These are phyloP conservation scores for Noctua comes DNA, from an alignment of 2,888 invertebrate species.

Conservation along the genomic window DNA sequence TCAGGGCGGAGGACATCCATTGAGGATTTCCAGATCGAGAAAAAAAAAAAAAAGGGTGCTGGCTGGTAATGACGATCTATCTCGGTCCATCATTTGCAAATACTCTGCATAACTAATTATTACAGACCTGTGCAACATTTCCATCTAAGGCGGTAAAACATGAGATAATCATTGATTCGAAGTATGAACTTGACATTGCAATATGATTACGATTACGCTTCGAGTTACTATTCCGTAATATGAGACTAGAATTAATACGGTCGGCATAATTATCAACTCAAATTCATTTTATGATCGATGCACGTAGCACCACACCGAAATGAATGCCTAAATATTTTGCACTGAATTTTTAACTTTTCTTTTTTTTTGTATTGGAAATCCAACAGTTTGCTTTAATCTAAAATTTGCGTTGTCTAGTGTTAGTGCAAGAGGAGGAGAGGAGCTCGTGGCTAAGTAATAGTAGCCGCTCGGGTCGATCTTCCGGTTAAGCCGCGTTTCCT, in stretches of 20 bases:
- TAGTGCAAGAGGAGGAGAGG: too few relatives aligned
- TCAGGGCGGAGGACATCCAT: too few relatives aligned
- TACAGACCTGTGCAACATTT: neutral
- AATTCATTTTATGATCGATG: neutral
- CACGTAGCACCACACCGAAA: neutral
- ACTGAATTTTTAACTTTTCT: too few relatives aligned
- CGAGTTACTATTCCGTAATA: conserved; percentile 7
- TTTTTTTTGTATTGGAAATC: too few relatives aligned
- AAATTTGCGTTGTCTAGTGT: too few relatives aligned
- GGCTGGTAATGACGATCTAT: neutral
- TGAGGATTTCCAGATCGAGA: too few relatives aligned
- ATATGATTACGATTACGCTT: neutral
- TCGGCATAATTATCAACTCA: neutral
- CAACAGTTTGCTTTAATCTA: too few relatives aligned
- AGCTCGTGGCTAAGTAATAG: too few relatives aligned
- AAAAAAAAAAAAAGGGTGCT: too few relatives aligned
- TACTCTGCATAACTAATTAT: neutral
- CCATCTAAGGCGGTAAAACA: neutral
- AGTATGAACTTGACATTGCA: conserved; percentile 27
- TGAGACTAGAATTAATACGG: neutral
- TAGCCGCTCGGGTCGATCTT: too few relatives aligned
- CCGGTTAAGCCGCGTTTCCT: too few relatives aligned
- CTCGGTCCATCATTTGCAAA: neutral
- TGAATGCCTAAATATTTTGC: too few relatives aligned
- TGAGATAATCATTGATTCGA: neutral